Evolutionary conservation across 2,888 invertebrate genomes (phyloP).

Genomic region (Agrilus cyanescens): DNA sequence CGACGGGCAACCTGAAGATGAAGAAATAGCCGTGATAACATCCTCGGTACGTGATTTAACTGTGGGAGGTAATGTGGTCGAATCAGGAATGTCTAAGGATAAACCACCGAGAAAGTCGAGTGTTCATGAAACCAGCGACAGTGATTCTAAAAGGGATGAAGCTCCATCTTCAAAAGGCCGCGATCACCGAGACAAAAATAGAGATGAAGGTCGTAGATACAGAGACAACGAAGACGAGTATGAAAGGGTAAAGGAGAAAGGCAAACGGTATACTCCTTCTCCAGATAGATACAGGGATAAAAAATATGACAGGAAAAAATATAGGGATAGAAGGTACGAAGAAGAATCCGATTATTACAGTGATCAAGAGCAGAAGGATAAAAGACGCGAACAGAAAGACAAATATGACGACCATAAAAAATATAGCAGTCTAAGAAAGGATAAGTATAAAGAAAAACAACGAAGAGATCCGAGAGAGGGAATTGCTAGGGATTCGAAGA

Average conservation of each 20-base stretch:
- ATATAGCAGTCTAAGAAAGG: constrained; percentile 29
- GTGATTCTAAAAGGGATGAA: constrained; percentile 24
- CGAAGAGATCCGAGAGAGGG: constrained; percentile 27
- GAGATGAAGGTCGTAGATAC: constrained; percentile 10
- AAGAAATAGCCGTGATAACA: constrained; percentile 21
- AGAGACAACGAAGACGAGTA: constrained; percentile 11
- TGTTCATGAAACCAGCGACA: constrained; percentile 29
- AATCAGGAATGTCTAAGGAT: constrained; percentile 15
- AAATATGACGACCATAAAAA: constrained; percentile 28
- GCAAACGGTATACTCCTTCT: constrained; percentile 16
- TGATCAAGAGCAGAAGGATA: constrained; percentile 51
- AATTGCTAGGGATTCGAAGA: constrained; percentile 19
- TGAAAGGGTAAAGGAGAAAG: constrained; percentile 11
- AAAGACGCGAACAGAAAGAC: constrained; percentile 30
- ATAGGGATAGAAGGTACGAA: constrained; percentile 44
- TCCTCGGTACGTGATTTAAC: constrained; percentile 30
- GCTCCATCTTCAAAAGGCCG: constrained; percentile 13
- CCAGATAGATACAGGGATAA: constrained; percentile 26
- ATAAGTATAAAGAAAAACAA: constrained; percentile 25
- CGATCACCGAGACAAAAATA: not conserved
- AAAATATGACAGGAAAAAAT: constrained; percentile 29
- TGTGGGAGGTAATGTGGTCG: constrained; percentile 29
- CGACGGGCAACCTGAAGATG: constrained; percentile 24
- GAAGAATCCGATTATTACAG: constrained; percentile 54
- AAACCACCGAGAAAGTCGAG: constrained; percentile 19